These are phyloP conservation scores for Amphiura filiformis DNA, from an alignment of 35 echinoderm and acorn worm species.

Conservation along the genomic window DNA sequence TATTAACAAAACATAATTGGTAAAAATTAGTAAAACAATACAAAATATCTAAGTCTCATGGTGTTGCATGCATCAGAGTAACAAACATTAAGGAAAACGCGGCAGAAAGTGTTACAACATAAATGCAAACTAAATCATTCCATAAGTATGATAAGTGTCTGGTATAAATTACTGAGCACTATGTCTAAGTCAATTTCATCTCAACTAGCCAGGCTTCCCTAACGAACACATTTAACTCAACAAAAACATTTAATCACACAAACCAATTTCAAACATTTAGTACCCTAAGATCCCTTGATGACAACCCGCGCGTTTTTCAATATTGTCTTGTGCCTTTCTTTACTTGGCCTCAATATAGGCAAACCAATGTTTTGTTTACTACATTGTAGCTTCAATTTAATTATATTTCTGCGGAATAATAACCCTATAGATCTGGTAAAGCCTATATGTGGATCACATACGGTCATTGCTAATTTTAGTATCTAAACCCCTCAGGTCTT, in stretches of 20 bases:
- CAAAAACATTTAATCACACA: neutral
- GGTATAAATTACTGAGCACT: no score
- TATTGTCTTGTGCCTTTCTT: neutral
- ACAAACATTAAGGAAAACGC: no score
- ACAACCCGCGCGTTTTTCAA: neutral
- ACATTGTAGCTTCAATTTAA: constrained; percentile 8
- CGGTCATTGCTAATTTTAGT: constrained; percentile 12
- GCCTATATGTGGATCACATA: constrained; percentile 4
- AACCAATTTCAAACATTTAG: constrained; percentile 8
- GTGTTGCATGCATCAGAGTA: no score
- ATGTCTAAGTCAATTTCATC: no score
- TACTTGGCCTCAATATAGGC: neutral
- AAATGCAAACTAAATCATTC: no score
- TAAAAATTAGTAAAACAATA: no score
- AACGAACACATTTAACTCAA: neutral
- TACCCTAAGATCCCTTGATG: neutral
- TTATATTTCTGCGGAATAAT: neutral
- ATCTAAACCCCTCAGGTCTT: neutral
- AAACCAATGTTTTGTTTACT: neutral
- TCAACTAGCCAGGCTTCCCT: no score
- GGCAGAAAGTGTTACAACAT: no score
- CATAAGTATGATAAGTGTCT: no score
- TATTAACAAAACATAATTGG: no score
- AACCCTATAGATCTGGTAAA: constrained; percentile 2
- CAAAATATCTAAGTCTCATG: no score